Evolutionary conservation across 53 echinoderm and acorn worm genomes (phyloP).

Genomic region (Henricia sp.): DNA sequence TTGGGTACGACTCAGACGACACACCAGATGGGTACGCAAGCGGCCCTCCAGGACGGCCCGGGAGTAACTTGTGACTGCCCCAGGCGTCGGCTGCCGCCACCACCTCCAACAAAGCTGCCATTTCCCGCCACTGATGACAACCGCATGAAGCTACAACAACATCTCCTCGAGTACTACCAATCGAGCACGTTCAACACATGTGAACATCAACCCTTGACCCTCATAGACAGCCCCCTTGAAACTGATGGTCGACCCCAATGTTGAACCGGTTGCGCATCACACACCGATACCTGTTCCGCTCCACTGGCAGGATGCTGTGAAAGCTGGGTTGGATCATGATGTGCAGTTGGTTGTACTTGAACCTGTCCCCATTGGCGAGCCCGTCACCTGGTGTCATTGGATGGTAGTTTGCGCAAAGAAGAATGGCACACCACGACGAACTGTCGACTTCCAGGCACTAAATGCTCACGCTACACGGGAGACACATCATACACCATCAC

Average conservation of each 20-base stretch:
- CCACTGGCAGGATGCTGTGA: constrained; percentile 73
- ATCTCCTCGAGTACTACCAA: constrained; percentile 60
- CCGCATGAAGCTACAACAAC: constrained; percentile 42
- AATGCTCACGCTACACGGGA: constrained; percentile 54
- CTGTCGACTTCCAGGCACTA: constrained; percentile 59
- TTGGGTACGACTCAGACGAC: constrained; percentile 40
- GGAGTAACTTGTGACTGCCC: constrained; percentile 55
- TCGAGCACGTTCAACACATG: constrained; percentile 68
- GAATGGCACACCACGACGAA: constrained; percentile 63
- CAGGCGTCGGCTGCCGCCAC: constrained; percentile 43
- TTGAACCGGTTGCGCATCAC: constrained; percentile 71
- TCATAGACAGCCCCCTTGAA: constrained; percentile 60
- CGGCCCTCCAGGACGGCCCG: neutral
- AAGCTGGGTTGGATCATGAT: constrained; percentile 75
- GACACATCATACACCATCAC: constrained; percentile 70
- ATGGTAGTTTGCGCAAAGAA: constrained; percentile 67
- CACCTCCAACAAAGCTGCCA: constrained; percentile 53
- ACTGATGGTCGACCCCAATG: constrained; percentile 65
- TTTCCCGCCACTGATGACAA: constrained; percentile 59
- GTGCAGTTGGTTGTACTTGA: constrained; percentile 71
- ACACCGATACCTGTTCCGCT: constrained; percentile 75
- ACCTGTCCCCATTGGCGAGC: constrained; percentile 59
- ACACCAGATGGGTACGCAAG: neutral
- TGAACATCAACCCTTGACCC: constrained; percentile 72
- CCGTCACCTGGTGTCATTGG: constrained; percentile 70